Evolutionary conservation across 1,140 invertebrate genomes (phyloP), one percentile per base, ranked within the genome.

Genomic region (Heliothis subflexa): DNA sequence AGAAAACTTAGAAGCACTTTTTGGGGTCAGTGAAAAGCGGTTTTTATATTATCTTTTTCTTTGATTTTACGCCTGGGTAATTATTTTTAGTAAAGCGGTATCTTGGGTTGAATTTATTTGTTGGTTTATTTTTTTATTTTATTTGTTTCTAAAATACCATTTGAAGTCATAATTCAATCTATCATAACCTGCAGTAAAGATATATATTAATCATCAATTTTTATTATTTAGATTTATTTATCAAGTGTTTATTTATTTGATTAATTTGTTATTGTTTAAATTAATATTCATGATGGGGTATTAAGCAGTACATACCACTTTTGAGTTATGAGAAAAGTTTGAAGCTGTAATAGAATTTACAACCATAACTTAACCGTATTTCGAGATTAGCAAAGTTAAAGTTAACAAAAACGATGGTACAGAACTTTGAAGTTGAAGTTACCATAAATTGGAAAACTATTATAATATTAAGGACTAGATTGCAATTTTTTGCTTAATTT

Each of bases 1-100:
- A 88, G 82, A 86, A 81, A 85, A 84, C 82, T 83, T 71, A 71
- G 40, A 45, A 47, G 14, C 71, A 61, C 18, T 71, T 74, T 74
- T 74, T 74, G 49, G 55, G 45, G 13, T 21, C 54, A 7, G 71
- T 61, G 40, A 59, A 49, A 59, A 61, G 61, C 40, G 18, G n/a
- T 74, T 61, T 74, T 61, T 40, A 2, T 9, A 55, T 18, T 25
- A 33, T 72, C 49, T 59, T 28, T 61, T 40, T 9, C 47, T 13
- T 54, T 71, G 50, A 71, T 49, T 54, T 55, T 55, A 25, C 4
- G 25, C 10, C 25, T n/a, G 16, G 33, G 52, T 55, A 45, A 54
- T 70, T 71, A 18, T 55, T 40, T 71, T 71, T 40, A 33, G 66
- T 66, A 2, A 70, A 50, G 45, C 45, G 28, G 7, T 55, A 50